Percentiles rank a stretch among this genome's conserved stretches.
Evolutionary conservation across 2,113 vertebrate species (phyloP).

Genomic region (Stigmatopora argus): DNA sequence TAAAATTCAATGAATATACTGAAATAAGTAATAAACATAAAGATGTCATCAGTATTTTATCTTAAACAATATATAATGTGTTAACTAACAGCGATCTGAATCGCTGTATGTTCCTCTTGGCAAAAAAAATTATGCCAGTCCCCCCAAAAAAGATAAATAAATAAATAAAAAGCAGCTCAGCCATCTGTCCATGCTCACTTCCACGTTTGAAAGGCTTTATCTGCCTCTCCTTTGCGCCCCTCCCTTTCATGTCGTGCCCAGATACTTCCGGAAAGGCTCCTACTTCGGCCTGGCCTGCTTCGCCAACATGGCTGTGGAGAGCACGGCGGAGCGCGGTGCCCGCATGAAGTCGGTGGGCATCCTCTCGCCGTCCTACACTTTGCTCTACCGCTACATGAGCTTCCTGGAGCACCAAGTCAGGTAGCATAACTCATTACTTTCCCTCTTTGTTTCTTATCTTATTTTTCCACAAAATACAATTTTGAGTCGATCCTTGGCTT

Average conservation of each 20-base stretch:
- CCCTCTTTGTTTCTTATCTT: neutral
- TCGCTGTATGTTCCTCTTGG: constrained; percentile 30
- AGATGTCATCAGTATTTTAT: too few species aligned
- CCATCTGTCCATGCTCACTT: constrained; percentile 48
- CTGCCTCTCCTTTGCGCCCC: constrained; percentile 15
- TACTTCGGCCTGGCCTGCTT: constrained; percentile 95
- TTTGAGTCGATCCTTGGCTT: neutral
- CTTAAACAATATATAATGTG: neutral
- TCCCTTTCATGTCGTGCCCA: constrained; percentile 38
- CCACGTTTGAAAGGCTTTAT: constrained; percentile 39
- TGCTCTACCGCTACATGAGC: constrained; percentile 92
- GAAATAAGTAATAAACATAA: neutral
- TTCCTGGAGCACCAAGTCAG: constrained; percentile 96
- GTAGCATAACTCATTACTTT: constrained; percentile 47
- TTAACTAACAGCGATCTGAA: neutral
- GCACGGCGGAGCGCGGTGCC: constrained; percentile 83
- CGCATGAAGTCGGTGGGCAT: constrained; percentile 96
- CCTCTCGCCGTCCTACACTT: constrained; percentile 88
- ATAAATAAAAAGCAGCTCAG: constrained; percentile 9
- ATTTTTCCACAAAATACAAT: neutral
- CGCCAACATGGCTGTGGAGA: constrained; percentile 95
- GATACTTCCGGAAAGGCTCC: constrained; percentile 89
- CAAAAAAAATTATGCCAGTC: constrained; percentile 33
- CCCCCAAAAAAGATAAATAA: constrained; percentile 3
- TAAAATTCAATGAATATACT: neutral